Base-by-base conservation (phyloP, 2,888 invertebrate genomes). In the Cerastis leucographa region DNA sequence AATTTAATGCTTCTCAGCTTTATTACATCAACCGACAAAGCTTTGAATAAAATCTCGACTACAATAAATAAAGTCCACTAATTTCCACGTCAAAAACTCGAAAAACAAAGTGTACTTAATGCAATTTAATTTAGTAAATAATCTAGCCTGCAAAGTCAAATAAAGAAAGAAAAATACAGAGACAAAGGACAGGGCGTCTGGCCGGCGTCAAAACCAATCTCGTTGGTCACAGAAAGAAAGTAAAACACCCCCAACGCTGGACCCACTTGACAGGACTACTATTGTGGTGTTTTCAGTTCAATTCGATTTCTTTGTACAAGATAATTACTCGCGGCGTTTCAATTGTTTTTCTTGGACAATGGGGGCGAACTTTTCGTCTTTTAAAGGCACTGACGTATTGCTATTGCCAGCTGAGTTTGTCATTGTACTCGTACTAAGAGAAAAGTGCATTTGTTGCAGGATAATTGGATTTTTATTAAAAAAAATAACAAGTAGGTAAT, bases 141-240 rank as follows among this genome's bases (percentile, higher is more conserved):
- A 83, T 66, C 59, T 64, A 66, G 68, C 14, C 35, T 46, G 73
- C 67, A 75, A 76, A 29, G 68, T 61, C 12, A 62, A 74, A 65
- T 68, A 71, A 78, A 81, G 65, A 74, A 80, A 51, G 25, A 44
- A 70, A 78, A 70, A 76, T 75, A 75, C 14, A 67, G 62, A 73
- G 66, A 76, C 78, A 83, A 83, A 74, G 72, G 71, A 29, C 61
- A 64, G 71, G 1, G n/a, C 44, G 64, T 64, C 42, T 42, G 64
- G 65, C 49, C 62, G 76, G 79, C 78, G 87, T 86, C 86, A 81
- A 87, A 87, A 85, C 79, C 82, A 87, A 88, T 86, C 76, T 83
- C 46, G 81, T 49, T 65, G 78, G 71, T 74, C 9, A 71, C n/a
- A 64, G 76, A 83, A 80, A n/a, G 7, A 62, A 62, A 22, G 40